Base-by-base conservation (phyloP, 2,113 vertebrate species). In the Microtus ochrogaster region DNA sequence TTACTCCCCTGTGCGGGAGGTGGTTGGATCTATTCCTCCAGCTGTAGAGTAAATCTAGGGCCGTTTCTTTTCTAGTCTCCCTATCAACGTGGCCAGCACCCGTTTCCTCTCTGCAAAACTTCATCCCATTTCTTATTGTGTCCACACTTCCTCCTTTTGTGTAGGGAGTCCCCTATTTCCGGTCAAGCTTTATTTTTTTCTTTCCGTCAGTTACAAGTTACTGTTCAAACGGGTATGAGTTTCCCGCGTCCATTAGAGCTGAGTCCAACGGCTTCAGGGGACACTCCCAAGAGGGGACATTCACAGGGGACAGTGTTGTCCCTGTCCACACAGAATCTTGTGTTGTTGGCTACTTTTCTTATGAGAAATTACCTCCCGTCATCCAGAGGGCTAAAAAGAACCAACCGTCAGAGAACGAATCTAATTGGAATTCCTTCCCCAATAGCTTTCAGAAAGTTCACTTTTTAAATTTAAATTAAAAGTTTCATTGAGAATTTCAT, bases 81-180 rank as follows among this genome's bases (percentile, higher is more conserved):
- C 41, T 78, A 83, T 66, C 78, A 77, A 58, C 44, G 44, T 21
- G 78, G 76, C 73, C 2, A 66, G 73, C 81, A 79, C 74, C 92
- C 26, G 74, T 26, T 98, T 98, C 98, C 98, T 98, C 96, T 93
- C 28, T 12, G 1, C 5, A 76, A 16, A n/a, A 33, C 81, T 83
- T 79, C 49, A 3, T n/a, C 65, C n/a, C 58, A 49, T 95, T 96
- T 94, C 91, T 91, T 36, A 98, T 97, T 97, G 96, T 98, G 97
- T 73, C 89, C 91, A 68, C 78, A 86, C 96, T 98, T 98, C 98
- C 98, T 98, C 90, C 98, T 98, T 98, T 98, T 98, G 97, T 98
- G 68, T 74, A 44, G 95, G 97, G 94, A 98, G 97, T 97, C 97
- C 97, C 97, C 93, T 68, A 49, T 47, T 98, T 98, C 98, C 92